Evolutionary conservation across 2,113 vertebrate genomes (phyloP).

Genomic region (Rostratula benghalensis): DNA sequence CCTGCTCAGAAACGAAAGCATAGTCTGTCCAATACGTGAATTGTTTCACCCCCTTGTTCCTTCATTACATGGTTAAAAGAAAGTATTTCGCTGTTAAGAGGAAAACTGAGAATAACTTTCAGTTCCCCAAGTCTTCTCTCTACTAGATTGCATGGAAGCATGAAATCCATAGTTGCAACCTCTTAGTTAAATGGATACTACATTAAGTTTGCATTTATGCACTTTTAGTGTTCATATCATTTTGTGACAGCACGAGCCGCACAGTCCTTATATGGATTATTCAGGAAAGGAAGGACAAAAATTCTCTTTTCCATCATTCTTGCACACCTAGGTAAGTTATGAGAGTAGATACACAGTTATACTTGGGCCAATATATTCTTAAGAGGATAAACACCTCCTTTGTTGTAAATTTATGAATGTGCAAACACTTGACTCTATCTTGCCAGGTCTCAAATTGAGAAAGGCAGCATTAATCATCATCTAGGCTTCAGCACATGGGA

Average conservation of each 20-base stretch:
- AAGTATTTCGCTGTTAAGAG: not conserved
- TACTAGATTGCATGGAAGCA: not conserved
- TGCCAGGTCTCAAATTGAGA: not conserved
- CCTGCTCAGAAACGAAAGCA: not conserved
- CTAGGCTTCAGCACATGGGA: not conserved
- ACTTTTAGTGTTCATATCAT: not conserved
- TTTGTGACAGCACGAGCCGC: not conserved
- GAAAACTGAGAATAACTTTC: not conserved
- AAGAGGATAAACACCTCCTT: not conserved
- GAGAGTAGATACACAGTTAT: not conserved
- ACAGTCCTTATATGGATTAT: not conserved
- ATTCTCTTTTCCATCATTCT: not conserved
- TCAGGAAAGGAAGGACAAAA: not conserved
- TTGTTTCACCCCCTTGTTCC: not conserved
- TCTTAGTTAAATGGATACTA: not conserved
- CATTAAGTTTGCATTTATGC: fast-evolving
- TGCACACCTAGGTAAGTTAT: not conserved
- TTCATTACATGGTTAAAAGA: not conserved
- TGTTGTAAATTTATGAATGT: not conserved
- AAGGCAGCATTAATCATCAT: not conserved
- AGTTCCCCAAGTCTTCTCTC: not conserved
- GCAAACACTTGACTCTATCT: not conserved
- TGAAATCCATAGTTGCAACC: not conserved
- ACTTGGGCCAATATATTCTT: not conserved
- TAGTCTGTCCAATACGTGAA: not conserved